phyloP scores from a whole-genome alignment of 2,888 invertebrate genomes.

The Dryomyza anilis region DNA sequence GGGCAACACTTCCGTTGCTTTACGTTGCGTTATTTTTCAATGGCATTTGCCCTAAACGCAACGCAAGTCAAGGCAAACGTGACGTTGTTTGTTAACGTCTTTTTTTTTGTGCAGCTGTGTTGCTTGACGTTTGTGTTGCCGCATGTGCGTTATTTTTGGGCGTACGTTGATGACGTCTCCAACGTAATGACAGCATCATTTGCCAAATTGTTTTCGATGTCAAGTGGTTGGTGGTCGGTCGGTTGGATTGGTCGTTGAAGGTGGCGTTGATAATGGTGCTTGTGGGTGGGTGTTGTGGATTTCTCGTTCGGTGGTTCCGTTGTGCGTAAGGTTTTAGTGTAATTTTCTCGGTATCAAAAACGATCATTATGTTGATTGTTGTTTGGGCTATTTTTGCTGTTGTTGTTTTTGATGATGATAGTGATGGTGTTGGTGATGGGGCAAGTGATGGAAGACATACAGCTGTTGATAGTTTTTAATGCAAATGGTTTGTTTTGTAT shows the following conservation, averaged over 20 bases:
- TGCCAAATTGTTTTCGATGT: constrained; percentile 16
- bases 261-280: neutral
- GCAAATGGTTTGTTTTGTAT: no score
- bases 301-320: neutral
- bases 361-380: neutral
- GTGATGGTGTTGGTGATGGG: neutral
- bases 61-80: neutral
- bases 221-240: neutral
- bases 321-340: neutral
- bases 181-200: constrained; percentile 19
- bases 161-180: neutral
- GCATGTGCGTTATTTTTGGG: constrained; percentile 15
- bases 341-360: no score
- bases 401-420: neutral
- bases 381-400: neutral
- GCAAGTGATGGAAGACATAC: no score
- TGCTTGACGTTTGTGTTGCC: neutral
- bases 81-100: neutral
- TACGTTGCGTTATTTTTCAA: neutral
- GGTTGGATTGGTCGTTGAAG: neutral
- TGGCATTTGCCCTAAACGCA: neutral
- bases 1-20: neutral
- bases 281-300: neutral
- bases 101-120: neutral
- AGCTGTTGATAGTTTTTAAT: no score